phyloP scores from a whole-genome alignment of 2,113 vertebrate genomes.

The Apteryx mantelli region DNA sequence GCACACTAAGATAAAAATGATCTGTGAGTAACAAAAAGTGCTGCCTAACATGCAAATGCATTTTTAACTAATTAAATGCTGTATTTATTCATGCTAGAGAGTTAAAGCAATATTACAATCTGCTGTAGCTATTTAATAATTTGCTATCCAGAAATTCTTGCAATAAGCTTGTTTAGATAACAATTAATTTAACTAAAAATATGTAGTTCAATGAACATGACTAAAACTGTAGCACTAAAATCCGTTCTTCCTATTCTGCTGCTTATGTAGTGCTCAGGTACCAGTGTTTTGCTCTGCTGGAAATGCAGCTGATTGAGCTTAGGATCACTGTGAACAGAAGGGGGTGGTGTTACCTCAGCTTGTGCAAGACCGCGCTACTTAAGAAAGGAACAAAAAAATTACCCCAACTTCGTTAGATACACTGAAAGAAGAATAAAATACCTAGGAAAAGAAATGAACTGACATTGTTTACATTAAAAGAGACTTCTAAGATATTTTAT shows the following conservation, averaged over 20 bases:
- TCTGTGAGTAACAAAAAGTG: neutral
- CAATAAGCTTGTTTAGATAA: neutral
- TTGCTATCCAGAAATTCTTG: neutral
- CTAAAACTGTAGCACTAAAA: neutral
- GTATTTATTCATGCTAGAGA: neutral
- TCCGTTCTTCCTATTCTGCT: neutral
- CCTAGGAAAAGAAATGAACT: neutral
- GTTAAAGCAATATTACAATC: neutral
- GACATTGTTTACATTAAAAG: neutral
- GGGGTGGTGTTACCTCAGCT: constrained; percentile 79
- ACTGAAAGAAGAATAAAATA: neutral
- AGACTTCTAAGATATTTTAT: neutral
- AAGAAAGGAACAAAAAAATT: neutral
- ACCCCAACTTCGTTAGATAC: neutral
- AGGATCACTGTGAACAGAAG: constrained; percentile 76
- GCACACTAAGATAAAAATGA: neutral
- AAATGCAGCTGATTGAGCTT: neutral
- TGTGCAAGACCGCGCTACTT: constrained; percentile 10
- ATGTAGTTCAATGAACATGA: neutral
- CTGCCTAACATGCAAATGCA: neutral
- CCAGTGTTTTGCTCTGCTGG: neutral
- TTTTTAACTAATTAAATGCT: neutral
- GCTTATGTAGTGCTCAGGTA: neutral
- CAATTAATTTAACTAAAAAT: neutral
- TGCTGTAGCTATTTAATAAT: neutral